Evolutionary conservation across 1,140 invertebrate species (phyloP).

Genomic region (Laupala kohalensis): DNA sequence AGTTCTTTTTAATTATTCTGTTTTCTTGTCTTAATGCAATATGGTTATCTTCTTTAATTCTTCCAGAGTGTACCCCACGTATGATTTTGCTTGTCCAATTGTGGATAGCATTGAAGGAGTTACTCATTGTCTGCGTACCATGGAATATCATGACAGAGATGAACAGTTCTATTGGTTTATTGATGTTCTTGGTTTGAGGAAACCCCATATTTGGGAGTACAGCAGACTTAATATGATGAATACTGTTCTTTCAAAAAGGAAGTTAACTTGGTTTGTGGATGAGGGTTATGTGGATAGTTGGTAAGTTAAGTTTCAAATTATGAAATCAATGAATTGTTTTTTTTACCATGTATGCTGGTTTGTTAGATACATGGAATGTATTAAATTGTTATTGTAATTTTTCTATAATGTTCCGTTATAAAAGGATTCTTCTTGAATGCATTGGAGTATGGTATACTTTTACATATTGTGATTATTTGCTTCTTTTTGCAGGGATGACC

Average conservation of each 20-base stretch:
- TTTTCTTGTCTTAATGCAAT: no score
- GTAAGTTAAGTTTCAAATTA: constrained; percentile 37
- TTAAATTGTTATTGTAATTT: no score
- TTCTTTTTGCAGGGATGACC: constrained; percentile 69
- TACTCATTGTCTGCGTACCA: constrained; percentile 93
- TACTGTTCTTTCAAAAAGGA: constrained; percentile 93
- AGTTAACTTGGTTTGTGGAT: constrained; percentile 94
- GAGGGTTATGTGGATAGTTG: constrained; percentile 90
- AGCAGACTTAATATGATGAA: constrained; percentile 93
- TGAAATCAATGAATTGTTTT: background rate
- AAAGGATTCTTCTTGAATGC: no score
- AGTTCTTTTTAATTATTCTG: no score
- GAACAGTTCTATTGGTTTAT: constrained; percentile 97
- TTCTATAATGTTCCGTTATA: no score
- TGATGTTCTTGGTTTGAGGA: constrained; percentile 70
- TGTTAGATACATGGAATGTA: no score
- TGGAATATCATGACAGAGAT: constrained; percentile 97
- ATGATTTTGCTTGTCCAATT: constrained; percentile 99
- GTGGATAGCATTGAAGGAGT: constrained; percentile 95
- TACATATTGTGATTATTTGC: no score
- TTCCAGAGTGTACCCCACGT: constrained; percentile 93
- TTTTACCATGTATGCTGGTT: no score
- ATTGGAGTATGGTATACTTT: no score
- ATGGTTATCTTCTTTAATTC: constrained; percentile 17
- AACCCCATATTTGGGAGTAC: constrained; percentile 93